A percentile compares a stretch with the other conserved stretches of the same genome.
Conservation (phyloP, 2,113 vertebrate species). For the Gasterosteus aculeatus region DNA sequence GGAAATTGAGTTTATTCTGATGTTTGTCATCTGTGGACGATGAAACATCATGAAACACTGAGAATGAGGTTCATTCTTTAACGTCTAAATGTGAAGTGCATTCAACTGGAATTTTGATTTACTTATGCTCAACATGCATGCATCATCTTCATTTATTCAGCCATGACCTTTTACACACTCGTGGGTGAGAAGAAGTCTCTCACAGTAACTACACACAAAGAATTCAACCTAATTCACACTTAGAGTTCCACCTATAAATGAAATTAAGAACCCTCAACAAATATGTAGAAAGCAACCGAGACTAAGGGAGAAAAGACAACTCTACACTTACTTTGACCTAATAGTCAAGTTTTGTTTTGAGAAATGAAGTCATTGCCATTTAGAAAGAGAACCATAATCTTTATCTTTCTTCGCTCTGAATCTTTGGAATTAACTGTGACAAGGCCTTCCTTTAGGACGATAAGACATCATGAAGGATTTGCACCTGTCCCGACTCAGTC, state of each 20-base stretch:
- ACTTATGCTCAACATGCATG: neutral
- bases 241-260: neutral
- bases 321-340: neutral
- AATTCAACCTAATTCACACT: neutral
- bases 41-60: neutral
- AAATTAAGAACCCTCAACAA: neutral
- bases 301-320: neutral
- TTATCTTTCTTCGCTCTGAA: neutral
- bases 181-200: neutral
- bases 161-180: neutral
- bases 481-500: slow-evolving; percentile 82
- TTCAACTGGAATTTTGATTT: neutral
- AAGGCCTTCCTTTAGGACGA: neutral
- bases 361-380: neutral
- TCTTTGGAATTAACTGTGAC: neutral
- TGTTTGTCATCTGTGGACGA: neutral
- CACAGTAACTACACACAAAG: neutral
- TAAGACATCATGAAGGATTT: slow-evolving; percentile 72
- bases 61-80: neutral
- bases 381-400: neutral
- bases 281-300: neutral
- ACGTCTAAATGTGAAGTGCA: neutral
- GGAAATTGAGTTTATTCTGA: neutral
- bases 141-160: neutral
- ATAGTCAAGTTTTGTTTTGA: neutral